Conservation (phyloP, 2,113 vertebrate species). For the Platycercus adscitus region DNA sequence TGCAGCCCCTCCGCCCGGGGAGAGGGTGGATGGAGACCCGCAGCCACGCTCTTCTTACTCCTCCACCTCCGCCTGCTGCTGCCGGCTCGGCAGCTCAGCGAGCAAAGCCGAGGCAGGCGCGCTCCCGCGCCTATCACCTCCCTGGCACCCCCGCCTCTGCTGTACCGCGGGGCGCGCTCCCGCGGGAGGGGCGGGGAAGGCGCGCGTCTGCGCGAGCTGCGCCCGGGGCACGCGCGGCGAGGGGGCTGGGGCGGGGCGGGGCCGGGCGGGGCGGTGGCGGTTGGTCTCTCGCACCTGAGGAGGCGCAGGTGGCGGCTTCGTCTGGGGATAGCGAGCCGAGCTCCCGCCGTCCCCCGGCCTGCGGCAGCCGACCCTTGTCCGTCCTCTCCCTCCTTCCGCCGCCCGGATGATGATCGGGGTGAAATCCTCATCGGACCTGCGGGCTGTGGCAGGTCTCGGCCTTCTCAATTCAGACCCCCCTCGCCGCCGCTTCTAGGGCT, state of each 20-base stretch:
- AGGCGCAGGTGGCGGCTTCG: background rate
- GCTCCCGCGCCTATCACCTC: conserved; percentile 7
- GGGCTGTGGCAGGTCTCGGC: background rate
- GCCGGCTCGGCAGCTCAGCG: background rate
- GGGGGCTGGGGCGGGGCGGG: background rate
- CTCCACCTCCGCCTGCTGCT: background rate
- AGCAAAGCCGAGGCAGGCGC: background rate
- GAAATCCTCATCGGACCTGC: accelerated
- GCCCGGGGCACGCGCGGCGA: background rate
- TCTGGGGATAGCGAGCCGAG: background rate
- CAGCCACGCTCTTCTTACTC: background rate
- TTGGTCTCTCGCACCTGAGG: background rate
- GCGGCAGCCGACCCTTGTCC: too few species aligned
- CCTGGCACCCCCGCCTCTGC: background rate
- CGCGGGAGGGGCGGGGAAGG: background rate
- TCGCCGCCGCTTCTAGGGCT: background rate
- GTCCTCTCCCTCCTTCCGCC: background rate
- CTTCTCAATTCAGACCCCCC: background rate
- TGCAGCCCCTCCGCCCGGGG: background rate
- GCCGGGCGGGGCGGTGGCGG: background rate
- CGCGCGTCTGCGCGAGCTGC: background rate
- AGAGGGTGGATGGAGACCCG: background rate
- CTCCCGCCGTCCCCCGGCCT: accelerated
- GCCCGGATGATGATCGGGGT: accelerated
- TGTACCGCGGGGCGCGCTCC: background rate